Base-by-base conservation (phyloP, 2,113 vertebrate species). In the Dromaius novaehollandiae region DNA sequence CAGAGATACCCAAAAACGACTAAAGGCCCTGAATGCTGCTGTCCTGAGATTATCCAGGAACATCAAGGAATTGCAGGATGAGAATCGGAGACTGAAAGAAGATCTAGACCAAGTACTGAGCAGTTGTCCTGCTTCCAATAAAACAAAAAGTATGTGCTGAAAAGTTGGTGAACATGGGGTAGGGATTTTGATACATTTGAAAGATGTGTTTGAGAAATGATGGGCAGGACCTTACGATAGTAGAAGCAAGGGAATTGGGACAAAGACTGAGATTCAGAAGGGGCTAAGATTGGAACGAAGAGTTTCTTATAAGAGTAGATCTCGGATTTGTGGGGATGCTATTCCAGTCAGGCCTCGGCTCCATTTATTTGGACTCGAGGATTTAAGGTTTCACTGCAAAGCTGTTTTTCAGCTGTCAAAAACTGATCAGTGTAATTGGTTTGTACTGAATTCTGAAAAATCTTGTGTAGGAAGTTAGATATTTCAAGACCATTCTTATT, bases 51-150 rank as follows among this genome's bases (percentile, higher is more conserved):
- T 99, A 91, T 98, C 99, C 21, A 98, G 98, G 89, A 98, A 97
- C 13, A 85, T 99, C 82, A 98, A 98, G 91, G 98, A 99, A 42
- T 81, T 99, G 63, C 99, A 99, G 3, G 97, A 98, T 82, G 99
- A 99, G 95, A 99, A 99, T 87, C 85, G 55, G 17, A 96, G 92
- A 28, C 97, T 99, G 46, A 98, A 98, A 93, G 98, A 98, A 68
- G 99, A 99, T 80, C 96, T 99, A 61, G 97, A 97, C 71, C 97
- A 92, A 4, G 77, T 97, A 26, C 98, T 98, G 6, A 98, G 98
- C 89, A 90, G 69, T 96, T 98, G 96, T 86, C 97, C 97, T 53
- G 64, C 97, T 32, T 55, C 96, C 76, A 96, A 60, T 82, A 98
- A 97, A 87, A 74, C 95, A 22, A 98, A 98, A 98, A 98, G 99